A percentile compares a stretch with the other conserved stretches of the same genome.
Conservation (phyloP, 2,888 invertebrate genomes). For the Agrotis clavis region DNA sequence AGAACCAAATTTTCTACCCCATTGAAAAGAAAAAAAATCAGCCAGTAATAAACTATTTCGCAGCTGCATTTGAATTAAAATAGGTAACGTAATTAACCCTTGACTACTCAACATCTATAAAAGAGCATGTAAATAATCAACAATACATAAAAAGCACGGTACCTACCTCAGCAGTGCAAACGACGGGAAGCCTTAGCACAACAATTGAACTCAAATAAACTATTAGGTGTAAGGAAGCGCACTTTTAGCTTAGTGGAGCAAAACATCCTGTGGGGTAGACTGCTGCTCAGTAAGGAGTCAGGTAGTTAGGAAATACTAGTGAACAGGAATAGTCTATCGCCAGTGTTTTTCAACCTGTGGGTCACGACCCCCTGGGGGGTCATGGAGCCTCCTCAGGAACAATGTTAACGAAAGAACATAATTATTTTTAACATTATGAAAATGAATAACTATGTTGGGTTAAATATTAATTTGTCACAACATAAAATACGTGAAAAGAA, state of each 20-base stretch:
- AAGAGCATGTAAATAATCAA: constrained; percentile 31
- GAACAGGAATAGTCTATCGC: constrained; percentile 1
- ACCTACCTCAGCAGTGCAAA: constrained; percentile 4
- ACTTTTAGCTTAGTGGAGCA: constrained; percentile 60
- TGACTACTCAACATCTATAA: constrained; percentile 1
- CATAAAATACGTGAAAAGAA: too few species aligned
- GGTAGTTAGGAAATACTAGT: constrained; percentile 5
- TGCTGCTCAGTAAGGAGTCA: constrained; percentile 8
- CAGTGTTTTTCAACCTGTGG: too few species aligned
- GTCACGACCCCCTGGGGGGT: too few species aligned
- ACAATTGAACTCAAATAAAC: constrained; percentile 69
- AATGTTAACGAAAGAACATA: too few species aligned
- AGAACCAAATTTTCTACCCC: neutral
- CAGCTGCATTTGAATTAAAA: neutral
- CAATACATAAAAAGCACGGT: constrained; percentile 34
- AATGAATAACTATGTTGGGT: too few species aligned
- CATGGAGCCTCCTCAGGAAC: too few species aligned
- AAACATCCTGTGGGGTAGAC: constrained; percentile 64
- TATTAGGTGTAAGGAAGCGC: constrained; percentile 54
- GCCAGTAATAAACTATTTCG: too few species aligned
- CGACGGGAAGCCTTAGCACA: constrained; percentile 70
- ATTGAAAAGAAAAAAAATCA: too few species aligned
- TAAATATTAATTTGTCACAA: too few species aligned
- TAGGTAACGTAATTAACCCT: constrained; percentile 5
- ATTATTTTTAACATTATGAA: too few species aligned